A percentile compares a stretch with the other conserved stretches of the same genome.
Conservation (phyloP, 2,113 vertebrate genomes). For the Passer domesticus region DNA sequence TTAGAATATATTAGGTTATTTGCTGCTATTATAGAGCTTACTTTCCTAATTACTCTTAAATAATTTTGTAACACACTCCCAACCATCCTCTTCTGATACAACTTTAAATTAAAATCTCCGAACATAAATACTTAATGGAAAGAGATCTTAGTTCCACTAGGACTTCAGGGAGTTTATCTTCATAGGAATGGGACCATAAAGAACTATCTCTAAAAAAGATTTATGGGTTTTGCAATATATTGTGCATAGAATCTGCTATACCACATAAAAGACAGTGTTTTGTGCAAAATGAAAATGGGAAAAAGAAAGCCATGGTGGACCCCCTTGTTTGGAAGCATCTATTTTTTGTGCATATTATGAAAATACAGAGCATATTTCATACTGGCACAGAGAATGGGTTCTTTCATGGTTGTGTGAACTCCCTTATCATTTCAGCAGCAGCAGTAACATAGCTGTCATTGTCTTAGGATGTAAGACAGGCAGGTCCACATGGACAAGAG, state of each 20-base stretch:
- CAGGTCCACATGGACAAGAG: background rate
- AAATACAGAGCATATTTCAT: conserved; percentile 18
- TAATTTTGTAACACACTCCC: background rate
- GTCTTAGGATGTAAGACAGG: background rate
- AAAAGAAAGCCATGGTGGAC: background rate
- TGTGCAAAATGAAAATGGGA: background rate
- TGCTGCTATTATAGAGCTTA: background rate
- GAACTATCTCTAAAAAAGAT: background rate
- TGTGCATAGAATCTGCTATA: background rate
- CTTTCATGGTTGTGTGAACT: background rate
- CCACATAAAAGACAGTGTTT: background rate
- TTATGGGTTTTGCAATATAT: background rate
- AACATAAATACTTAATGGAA: background rate
- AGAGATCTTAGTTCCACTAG: background rate
- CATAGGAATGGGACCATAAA: background rate
- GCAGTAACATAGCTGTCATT: background rate
- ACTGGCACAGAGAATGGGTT: background rate
- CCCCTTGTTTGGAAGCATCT: background rate
- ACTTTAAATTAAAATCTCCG: background rate
- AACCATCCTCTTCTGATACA: background rate
- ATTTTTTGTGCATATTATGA: background rate
- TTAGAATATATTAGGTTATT: background rate
- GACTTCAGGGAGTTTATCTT: background rate
- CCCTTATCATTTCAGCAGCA: background rate
- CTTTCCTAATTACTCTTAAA: background rate